A percentile compares a stretch with the other conserved stretches of the same genome.
These are phyloP conservation scores for Fragum whitleyi DNA, from an alignment of 2,888 invertebrate species.

Conservation along the genomic window DNA sequence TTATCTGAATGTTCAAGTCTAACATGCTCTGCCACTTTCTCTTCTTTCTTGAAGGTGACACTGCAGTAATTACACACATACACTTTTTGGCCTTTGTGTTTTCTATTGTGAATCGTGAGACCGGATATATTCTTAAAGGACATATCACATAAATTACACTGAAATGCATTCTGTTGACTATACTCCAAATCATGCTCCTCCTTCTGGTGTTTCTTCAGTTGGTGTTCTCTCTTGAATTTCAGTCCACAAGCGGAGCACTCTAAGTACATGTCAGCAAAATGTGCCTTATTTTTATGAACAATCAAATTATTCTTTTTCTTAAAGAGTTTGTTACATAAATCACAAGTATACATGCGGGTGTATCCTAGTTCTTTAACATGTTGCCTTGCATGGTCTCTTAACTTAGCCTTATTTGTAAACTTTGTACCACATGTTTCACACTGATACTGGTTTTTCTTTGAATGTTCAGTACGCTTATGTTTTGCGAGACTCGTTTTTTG, in stretches of 20 bases:
- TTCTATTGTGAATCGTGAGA: slow-evolving; percentile 17
- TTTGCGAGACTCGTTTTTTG: neutral
- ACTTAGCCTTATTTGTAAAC: slow-evolving; percentile 17
- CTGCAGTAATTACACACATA: slow-evolving; percentile 10
- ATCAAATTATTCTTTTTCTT: slow-evolving; percentile 1
- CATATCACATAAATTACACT: slow-evolving; percentile 11
- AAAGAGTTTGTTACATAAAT: slow-evolving; percentile 8
- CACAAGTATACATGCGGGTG: slow-evolving; percentile 13
- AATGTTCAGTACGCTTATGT: slow-evolving; percentile 1
- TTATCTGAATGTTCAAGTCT: neutral
- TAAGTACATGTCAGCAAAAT: slow-evolving; percentile 15
- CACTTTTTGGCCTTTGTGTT: slow-evolving; percentile 10
- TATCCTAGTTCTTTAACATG: slow-evolving; percentile 16
- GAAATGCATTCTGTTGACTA: slow-evolving; percentile 9
- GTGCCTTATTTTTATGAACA: slow-evolving; percentile 17
- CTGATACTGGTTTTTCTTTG: neutral
- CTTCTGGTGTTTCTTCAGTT: slow-evolving; percentile 13
- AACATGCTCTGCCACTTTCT: neutral
- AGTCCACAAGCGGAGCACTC: slow-evolving; percentile 8
- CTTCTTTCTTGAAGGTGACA: neutral
- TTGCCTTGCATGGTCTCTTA: slow-evolving; percentile 8
- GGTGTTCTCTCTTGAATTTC: slow-evolving; percentile 12
- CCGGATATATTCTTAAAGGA: slow-evolving; percentile 17
- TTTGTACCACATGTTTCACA: slow-evolving; percentile 10
- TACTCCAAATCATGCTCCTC: slow-evolving; percentile 21